Evolutionary conservation across 2,797 vertebrate species (phyloP).

Genomic region (Anas flavirostris): DNA sequence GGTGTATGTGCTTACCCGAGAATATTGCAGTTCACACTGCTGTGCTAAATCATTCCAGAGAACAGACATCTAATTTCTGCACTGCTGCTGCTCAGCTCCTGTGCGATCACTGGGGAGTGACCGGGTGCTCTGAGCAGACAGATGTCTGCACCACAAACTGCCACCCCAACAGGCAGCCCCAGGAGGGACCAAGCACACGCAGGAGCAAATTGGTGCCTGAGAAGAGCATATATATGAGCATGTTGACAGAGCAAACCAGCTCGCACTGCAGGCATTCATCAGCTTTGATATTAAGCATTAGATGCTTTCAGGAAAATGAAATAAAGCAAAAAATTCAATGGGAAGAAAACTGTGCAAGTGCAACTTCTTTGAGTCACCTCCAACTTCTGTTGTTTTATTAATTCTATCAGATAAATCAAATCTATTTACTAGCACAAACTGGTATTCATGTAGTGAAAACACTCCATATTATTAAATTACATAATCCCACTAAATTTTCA

Average conservation of each 20-base stretch:
- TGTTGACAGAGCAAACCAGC: neutral
- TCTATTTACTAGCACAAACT: neutral
- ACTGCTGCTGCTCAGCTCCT: neutral
- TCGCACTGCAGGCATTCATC: neutral
- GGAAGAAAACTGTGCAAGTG: neutral
- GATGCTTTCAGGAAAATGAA: neutral
- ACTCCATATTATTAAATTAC: neutral
- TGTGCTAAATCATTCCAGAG: neutral
- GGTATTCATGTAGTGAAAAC: neutral
- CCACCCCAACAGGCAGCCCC: neutral
- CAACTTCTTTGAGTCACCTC: neutral
- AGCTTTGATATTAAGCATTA: neutral
- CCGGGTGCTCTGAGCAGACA: accelerated
- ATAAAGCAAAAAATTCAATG: neutral
- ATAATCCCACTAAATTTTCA: neutral
- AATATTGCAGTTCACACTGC: accelerated
- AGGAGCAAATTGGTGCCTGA: neutral
- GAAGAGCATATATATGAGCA: accelerated
- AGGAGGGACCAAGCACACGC: neutral
- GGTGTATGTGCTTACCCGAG: neutral
- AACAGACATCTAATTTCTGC: neutral
- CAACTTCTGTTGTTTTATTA: neutral
- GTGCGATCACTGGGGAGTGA: neutral
- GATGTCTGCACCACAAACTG: neutral
- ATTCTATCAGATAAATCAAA: neutral